Evolutionary conservation across 1,140 invertebrate genomes (phyloP), one percentile per base, ranked within the genome.

Genomic region (Drosophila subpulchrella): DNA sequence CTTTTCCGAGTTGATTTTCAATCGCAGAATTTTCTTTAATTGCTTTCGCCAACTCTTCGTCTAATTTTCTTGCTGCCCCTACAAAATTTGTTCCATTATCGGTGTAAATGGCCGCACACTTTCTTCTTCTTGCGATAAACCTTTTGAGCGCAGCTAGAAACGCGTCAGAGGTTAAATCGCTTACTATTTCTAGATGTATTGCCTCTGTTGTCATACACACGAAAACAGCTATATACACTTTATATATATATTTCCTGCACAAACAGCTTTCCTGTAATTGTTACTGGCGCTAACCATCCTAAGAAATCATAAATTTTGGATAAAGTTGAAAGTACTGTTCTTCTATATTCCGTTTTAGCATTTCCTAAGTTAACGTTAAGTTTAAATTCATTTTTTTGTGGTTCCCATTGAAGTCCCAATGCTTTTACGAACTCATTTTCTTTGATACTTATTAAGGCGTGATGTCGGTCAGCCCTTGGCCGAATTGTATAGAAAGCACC

Each of bases 41-140:
- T 13, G 12, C 46, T 20, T 27, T 48, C 4, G 7, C 12, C 12
- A 20, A 36, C 12, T 54, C 34, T 38, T 38, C 51, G 34, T 54
- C 51, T 38, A 54, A 54, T 13, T 24, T 54, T 7, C 51, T 6
- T 36, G 15, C 10, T 4, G 32, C 51, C 4, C 51, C 51, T 12
- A 53, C 51, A 53, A 20, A 53, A 36, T 53, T 53, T 11, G 20
- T 27, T 13, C 53, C 53, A 55, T 56, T 42, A 7, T 42, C 56
- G 3, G 42, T n/a, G 24, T 32, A n/a, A 6, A 17, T 36, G 24
- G 41, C 1, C 3, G 36, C 32, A 39, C 53, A 55, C n/a, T 55
- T 55, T 13, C 20, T 36, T 24, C 53, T 36, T 55, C 36, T 55
- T 27, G 15, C 20, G 6, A 27, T 13, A 41, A 55, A 55, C 13